Evolutionary conservation across 2,888 invertebrate genomes (phyloP).

Genomic region (Xestia sexstrigata): DNA sequence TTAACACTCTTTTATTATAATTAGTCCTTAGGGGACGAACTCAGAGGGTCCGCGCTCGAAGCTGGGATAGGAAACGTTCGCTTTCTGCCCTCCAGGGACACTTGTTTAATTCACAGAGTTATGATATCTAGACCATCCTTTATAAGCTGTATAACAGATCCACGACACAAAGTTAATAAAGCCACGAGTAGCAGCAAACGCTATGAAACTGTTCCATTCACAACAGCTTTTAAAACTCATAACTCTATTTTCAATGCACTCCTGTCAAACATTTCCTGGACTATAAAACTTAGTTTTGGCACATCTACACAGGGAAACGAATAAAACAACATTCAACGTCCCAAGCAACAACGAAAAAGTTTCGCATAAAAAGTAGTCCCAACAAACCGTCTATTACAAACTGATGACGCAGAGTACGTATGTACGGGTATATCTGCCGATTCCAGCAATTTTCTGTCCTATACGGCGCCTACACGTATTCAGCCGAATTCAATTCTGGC

Average conservation of each 20-base stretch:
- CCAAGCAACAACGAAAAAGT: constrained; percentile 46
- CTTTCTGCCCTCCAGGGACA: constrained; percentile 72
- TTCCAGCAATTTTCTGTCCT: constrained; percentile 66
- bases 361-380: constrained; percentile 44
- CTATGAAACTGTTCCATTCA: background rate
- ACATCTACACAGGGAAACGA: constrained; percentile 33
- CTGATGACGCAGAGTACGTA: constrained; percentile 54
- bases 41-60: constrained; percentile 71
- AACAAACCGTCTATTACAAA: constrained; percentile 49
- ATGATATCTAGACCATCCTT: constrained; percentile 64
- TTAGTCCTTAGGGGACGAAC: constrained; percentile 81
- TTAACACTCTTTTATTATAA: constrained; percentile 88
- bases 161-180: constrained; percentile 5
- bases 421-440: constrained; percentile 59
- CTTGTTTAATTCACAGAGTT: constrained; percentile 78
- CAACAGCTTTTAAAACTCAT: constrained; percentile 28
- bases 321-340: constrained; percentile 50
- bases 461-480: constrained; percentile 64
- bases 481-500: constrained; percentile 79
- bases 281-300: constrained; percentile 22
- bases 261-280: constrained; percentile 20
- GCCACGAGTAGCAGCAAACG: background rate
- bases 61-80: constrained; percentile 74
- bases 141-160: constrained; percentile 35
- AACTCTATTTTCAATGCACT: constrained; percentile 25